Base-by-base conservation (phyloP, 2,113 vertebrate genomes). In the Tinamus guttatus region DNA sequence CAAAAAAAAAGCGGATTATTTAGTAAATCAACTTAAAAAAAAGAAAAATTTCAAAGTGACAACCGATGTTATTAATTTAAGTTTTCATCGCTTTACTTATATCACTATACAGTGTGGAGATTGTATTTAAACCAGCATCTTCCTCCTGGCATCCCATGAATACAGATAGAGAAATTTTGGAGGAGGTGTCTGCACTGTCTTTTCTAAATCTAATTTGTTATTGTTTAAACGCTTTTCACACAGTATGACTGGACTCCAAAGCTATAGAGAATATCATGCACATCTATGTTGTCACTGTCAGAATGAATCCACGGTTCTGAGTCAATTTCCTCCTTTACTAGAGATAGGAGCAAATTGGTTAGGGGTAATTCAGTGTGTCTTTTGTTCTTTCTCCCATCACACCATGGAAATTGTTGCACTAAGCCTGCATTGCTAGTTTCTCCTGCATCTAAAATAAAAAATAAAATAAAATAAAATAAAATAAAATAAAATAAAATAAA, bases 281-380 rank as follows among this genome's bases (percentile, higher is more conserved):
- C 10, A 5, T 32, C 62, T 63, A 36, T 27, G 47, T 32, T 82
- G 56, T 10, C 1, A 1, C 73, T 83, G 64, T 81, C 76, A 90
- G 69, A 95, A 93, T 30, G 77, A 93, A 75, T 64, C 64, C 49
- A 80, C 47, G 12, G 45, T 87, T 80, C 69, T 36, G 83, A 96
- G 77, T 88, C 93, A 84, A 88, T 93, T 95, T 90, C 64, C 24
- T 86, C 36, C 36, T 84, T 84, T 76, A 49, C 77, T 43, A 84
- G 64, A 69, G 94, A 96, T 2, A 65, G 41, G 25, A 71, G 69
- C 83, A 90, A 95, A 93, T 73, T 77, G 91, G 71, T 85, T 78
- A 94, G 4, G 27, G 93, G 71, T 90, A 83, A 95, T 95, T 91
- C 87, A 79, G 65, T 90, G 94, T 95, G 77, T 94, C 92, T 90